Conservation (phyloP, 2,888 invertebrate genomes). For the Dioctria rufipes region DNA sequence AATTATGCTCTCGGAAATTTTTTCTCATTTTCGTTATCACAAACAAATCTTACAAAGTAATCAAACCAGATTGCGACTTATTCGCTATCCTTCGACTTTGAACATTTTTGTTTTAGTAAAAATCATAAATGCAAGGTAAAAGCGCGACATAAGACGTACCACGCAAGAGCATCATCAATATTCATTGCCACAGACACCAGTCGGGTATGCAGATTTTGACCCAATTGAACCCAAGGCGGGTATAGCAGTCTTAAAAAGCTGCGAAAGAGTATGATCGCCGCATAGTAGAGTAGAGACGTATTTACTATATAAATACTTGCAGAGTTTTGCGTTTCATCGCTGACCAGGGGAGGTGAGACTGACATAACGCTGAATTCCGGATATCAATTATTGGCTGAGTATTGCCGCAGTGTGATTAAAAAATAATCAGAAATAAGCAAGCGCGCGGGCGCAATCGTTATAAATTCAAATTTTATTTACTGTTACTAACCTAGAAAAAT, state of each 20-base stretch:
- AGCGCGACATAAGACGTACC: constrained; percentile 16
- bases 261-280: not conserved
- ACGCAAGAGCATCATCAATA: constrained; percentile 55
- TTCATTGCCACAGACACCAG: constrained; percentile 54
- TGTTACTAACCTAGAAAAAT: constrained; percentile 30
- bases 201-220: constrained; percentile 57
- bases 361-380: constrained; percentile 18
- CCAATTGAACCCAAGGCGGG: constrained; percentile 56
- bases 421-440: constrained; percentile 23
- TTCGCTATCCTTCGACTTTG: too few relatives aligned
- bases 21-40: too few relatives aligned
- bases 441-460: not conserved
- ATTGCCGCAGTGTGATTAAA: constrained; percentile 25
- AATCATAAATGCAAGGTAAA: constrained; percentile 38
- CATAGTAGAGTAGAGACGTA: constrained; percentile 14
- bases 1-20: too few relatives aligned
- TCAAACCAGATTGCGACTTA: too few relatives aligned
- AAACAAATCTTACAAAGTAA: too few relatives aligned
- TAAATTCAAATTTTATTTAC: constrained; percentile 48
- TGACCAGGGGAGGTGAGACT: too few relatives aligned
- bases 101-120: too few relatives aligned
- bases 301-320: not conserved
- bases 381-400: not conserved
- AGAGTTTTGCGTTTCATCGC: constrained; percentile 31
- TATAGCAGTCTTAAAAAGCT: constrained; percentile 44